Evolutionary conservation across 2,113 vertebrate genomes (phyloP), one percentile per base, ranked within the genome.

Genomic region (Rhynchopsitta pachyrhyncha): DNA sequence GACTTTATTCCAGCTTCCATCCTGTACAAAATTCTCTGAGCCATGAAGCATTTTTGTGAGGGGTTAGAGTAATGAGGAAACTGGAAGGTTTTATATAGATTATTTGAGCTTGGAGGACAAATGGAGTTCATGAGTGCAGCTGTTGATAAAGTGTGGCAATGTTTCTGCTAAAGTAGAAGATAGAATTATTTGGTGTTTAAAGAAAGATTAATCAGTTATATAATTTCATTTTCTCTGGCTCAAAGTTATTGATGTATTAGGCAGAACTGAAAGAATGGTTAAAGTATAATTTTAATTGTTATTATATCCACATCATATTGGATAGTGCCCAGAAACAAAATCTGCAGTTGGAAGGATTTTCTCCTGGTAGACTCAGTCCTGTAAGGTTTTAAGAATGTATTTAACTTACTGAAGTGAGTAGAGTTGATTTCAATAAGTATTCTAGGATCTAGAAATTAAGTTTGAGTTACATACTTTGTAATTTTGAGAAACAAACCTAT

Each of bases 191-290:
- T 95, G 35, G 13, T 87, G 8, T 82, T 94, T 93, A 95, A 93
- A 73, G 70, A 87, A 76, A 85, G 44, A 93, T 93, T 94, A 95
- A 91, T 91, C 75, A 76, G 46, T 88, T 83, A 88, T 94, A 93
- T 96, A 91, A 88, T 91, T 94, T 83, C 5, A 91, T 91, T 85
- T 96, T 90, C 23, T 80, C 55, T 69, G 29, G 9, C 68, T 94
- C 13, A 17, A 41, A 46, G 37, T 76, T 95, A 91, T 46, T 88
- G 53, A 80, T 77, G 41, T 73, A 46, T 91, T 91, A 89, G 57
- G 42, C 77, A 87, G 52, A 93, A 76, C 33, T 79, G 68, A 89
- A 93, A 78, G 37, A 95, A 92, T 69, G 28, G 14, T 69, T 94
- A 90, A 94, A 93, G 49, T 90, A 20, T 41, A 88, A 92, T 89